Conservation (phyloP, 1,140 invertebrate species). For the Polyergus mexicanus region DNA sequence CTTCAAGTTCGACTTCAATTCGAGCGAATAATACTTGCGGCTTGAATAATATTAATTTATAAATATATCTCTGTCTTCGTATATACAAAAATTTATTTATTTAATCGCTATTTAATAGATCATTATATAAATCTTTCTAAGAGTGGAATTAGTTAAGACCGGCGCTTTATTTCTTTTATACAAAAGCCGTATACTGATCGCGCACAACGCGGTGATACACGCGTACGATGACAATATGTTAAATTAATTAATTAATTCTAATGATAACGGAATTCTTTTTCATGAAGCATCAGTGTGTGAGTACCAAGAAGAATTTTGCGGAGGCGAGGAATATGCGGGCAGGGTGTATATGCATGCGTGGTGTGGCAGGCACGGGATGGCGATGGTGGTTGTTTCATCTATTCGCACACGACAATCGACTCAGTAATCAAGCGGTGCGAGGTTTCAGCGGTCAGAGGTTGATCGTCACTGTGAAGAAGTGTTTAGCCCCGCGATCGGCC, state of each 20-base stretch:
- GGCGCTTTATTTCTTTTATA: conserved; percentile 50
- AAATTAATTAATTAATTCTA: conserved; percentile 55
- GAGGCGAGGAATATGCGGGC: conserved; percentile 7
- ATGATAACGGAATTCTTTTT: conserved; percentile 41
- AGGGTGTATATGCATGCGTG: conserved; percentile 57
- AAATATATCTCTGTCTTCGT: conserved; percentile 20
- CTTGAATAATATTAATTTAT: conserved; percentile 10
- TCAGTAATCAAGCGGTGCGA: conserved; percentile 79
- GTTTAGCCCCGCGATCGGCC: conserved; percentile 79
- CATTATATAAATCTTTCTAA: conserved; percentile 9
- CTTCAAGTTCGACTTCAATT: background rate
- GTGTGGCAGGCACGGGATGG: conserved; percentile 53
- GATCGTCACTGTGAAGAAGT: conserved; percentile 77
- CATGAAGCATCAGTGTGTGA: conserved; percentile 52
- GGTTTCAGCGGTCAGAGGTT: conserved; percentile 78
- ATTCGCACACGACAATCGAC: conserved; percentile 65
- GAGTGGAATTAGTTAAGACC: background rate
- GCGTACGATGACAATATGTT: background rate
- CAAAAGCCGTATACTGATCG: conserved; percentile 44
- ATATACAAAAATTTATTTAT: conserved; percentile 27
- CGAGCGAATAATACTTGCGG: background rate
- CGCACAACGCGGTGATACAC: conserved; percentile 11
- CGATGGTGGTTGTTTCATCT: conserved; percentile 58
- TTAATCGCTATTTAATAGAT: conserved; percentile 12
- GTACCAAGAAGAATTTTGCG: conserved; percentile 38